Percentiles rank a stretch among this genome's conserved stretches.
These are phyloP conservation scores for Sceloporus undulatus DNA, from an alignment of 2,113 vertebrate species.

Conservation along the genomic window DNA sequence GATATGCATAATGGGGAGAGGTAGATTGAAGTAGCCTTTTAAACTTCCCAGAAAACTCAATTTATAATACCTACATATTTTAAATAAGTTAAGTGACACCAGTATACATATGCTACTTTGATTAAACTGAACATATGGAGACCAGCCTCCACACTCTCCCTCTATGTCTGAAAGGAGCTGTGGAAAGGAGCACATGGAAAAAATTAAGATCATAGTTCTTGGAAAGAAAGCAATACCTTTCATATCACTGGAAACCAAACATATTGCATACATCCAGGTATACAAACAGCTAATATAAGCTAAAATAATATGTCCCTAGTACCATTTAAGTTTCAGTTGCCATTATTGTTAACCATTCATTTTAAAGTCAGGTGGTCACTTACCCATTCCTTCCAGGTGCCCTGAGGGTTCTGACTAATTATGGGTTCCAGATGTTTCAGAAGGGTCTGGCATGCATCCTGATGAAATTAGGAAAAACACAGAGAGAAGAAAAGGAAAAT, in stretches of 20 bases:
- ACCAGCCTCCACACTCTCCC: background rate
- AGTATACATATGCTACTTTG: no score
- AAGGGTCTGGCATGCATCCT: slow-evolving; percentile 91
- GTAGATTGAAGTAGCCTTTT: background rate
- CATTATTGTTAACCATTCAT: background rate
- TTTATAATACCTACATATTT: background rate
- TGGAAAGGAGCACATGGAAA: background rate
- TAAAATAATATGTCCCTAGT: background rate
- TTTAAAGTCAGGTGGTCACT: slow-evolving; percentile 20
- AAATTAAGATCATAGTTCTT: background rate
- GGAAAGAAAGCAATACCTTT: background rate
- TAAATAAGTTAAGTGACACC: background rate
- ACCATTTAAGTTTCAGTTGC: background rate
- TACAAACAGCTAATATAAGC: background rate
- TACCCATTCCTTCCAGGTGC: slow-evolving; percentile 92
- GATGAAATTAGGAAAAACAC: slow-evolving; percentile 33
- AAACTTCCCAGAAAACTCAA: background rate
- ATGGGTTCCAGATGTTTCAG: slow-evolving; percentile 86
- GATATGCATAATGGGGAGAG: background rate
- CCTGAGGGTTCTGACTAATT: slow-evolving; percentile 82
- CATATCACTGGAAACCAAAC: background rate
- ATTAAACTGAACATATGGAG: background rate
- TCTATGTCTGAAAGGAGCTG: background rate
- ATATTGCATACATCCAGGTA: background rate
- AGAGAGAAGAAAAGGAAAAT: slow-evolving; percentile 15